Conservation (phyloP, 2,888 invertebrate genomes). For the Luperina testacea region DNA sequence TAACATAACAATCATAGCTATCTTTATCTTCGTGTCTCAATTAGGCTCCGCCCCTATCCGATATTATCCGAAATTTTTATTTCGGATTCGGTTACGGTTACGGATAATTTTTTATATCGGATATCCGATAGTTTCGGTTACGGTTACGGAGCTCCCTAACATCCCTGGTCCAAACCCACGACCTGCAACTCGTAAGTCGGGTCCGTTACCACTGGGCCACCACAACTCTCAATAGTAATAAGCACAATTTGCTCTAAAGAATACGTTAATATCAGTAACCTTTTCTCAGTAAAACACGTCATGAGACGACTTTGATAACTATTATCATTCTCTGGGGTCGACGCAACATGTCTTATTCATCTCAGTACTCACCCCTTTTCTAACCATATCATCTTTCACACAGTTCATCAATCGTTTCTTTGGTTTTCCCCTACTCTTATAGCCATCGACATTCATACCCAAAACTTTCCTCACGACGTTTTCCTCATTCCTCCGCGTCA, state of each 20-base stretch:
- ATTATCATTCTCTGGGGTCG: not conserved
- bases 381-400: not conserved
- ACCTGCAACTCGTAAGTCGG: too few relatives aligned
- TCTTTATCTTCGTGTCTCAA: too few relatives aligned
- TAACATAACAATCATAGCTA: too few relatives aligned
- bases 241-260: not conserved
- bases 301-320: slow-evolving; percentile 3
- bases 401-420: not conserved
- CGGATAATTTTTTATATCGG: too few relatives aligned
- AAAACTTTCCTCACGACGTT: not conserved
- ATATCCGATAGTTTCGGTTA: too few relatives aligned
- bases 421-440: not conserved
- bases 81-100: too few relatives aligned
- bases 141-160: too few relatives aligned
- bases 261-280: not conserved
- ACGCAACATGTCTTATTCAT: not conserved
- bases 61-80: too few relatives aligned
- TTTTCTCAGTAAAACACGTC: not conserved
- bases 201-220: too few relatives aligned
- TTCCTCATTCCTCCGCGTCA: not conserved
- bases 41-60: too few relatives aligned
- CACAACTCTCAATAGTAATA: too few relatives aligned
- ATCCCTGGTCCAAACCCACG: too few relatives aligned
- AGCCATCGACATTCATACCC: not conserved
- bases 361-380: not conserved